Base-by-base conservation (phyloP, 2,797 vertebrate species). In the Macropodus opercularis region DNA sequence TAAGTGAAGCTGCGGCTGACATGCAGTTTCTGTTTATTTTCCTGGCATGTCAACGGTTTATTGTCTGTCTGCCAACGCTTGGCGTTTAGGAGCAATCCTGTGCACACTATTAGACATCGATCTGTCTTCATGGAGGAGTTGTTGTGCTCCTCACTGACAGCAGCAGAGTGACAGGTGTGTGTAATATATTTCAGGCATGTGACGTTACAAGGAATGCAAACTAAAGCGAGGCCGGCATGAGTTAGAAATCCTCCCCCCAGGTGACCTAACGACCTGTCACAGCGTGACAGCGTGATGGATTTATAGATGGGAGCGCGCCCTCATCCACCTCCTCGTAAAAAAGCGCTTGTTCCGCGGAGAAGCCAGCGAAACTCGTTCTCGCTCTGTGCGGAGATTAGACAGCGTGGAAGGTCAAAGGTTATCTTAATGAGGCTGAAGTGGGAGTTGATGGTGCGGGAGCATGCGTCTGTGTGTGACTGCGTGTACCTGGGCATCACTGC, bases 1-100 rank as follows among this genome's bases (percentile, higher is more conserved):
- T 99, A 95, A 96, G 96, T 86, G 65, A 0, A 18, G 17, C 8
- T 6, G 46, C 15, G 51, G 35, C 0, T 56, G 60, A 49, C 31
- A 12, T 1, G 27, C 39, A 49, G 35, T 24, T n/a, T 35, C 17
- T 17, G 10, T 24, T 13, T 44, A 38, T 8, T 0, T 49, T 29
- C 18, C 49, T 53, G 5, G 23, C 17, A 17, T n/a, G n/a, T n/a
- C n/a, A n/a, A n/a, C n/a, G 2, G 14, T 51, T 53, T 38, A 22
- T 48, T 26, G 27, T 29, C 11, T 29, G 9, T 10, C 27, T 10
- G 27, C 27, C 27, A 29, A 7, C 8, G 11, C 31, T 3, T 13
- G 11, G 31, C 31, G 42, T 60, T 53, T 54, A 27, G 6, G 48
- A 48, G 32, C 23, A 0, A 7, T 9, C 23, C 22, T 15, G 29